Conservation (phyloP, 2,113 vertebrate genomes). For the Saguinus imperator region DNA sequence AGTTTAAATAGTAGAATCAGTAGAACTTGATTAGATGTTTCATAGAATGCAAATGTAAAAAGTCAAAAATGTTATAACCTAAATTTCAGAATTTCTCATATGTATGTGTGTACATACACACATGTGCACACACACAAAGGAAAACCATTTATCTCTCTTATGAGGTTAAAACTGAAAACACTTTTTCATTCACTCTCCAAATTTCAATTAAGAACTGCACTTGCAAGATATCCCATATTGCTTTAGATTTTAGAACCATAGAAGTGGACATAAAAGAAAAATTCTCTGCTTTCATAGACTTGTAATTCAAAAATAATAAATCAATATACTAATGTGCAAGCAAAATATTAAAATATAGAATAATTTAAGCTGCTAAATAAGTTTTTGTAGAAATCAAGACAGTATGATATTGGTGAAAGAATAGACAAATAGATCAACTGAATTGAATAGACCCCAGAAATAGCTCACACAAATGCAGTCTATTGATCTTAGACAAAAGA, state of each 20-base stretch:
- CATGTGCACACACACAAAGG: background rate
- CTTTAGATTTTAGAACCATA: background rate
- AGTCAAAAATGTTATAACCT: background rate
- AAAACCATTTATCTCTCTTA: background rate
- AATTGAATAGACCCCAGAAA: background rate
- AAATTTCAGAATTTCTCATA: background rate
- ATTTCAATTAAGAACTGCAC: background rate
- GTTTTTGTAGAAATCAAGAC: background rate
- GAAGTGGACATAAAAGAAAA: background rate
- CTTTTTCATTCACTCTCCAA: background rate
- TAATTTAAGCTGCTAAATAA: background rate
- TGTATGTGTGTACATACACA: background rate
- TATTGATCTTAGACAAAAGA: background rate
- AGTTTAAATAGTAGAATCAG: background rate
- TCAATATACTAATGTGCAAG: background rate
- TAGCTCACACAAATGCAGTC: background rate
- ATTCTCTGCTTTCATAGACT: background rate
- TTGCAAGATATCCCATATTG: background rate
- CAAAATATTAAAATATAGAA: background rate
- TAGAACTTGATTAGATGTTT: slow-evolving; percentile 5
- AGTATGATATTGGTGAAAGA: background rate
- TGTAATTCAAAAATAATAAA: background rate
- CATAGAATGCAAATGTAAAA: background rate
- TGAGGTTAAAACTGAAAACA: background rate
- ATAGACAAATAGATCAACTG: background rate